Base-by-base conservation (phyloP, 2,888 invertebrate genomes). In the Gymnocheta viridis region DNA sequence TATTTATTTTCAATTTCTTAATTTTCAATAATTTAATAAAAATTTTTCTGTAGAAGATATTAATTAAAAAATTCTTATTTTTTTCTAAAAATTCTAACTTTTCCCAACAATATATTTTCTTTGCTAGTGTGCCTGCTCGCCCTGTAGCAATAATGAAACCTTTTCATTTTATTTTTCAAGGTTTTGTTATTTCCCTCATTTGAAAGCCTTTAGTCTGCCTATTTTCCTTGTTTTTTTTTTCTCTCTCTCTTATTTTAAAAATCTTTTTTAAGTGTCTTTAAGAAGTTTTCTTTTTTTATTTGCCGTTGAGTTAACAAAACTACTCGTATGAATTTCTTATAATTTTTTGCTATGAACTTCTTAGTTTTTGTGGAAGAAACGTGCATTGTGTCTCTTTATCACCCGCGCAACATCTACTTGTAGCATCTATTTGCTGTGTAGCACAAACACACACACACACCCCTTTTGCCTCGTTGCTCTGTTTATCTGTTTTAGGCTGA, bases 381-480 rank as follows among this genome's bases (percentile, higher is more conserved):
- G 81, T 84, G 77, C 73, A 84, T 72, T 81, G 51, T 73, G 81
- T 73, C 84, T 84, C 49, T 56, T 73, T 81, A 86, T 86, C 86
- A 81, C 85, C 86, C 85, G 79, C 86, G 82, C 85, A 81, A 83
- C 82, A 86, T 85, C 85, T 82, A 44, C 19, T 6, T n/a, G 56
- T 27, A 19, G 6, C 22, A 54, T 58, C 56, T 66, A 27, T 29
- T 67, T 7, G 12, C 10, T 69, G 38, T 54, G 27, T 22, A 38
- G 12, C 56, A 32, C n/a, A n/a, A n/a, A n/a, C n/a, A n/a, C n/a
- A n/a, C n/a, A n/a, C n/a, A n/a, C n/a, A n/a, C 49, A 29, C 27
- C 35, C 29, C 19, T 22, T 29, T 10, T 14, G 6, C 2, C 58
- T 41, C n/a, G 22, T 9, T 29, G n/a, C 22, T 19, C 17, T 41